Percentiles rank a stretch among this genome's conserved stretches.
These are phyloP conservation scores for Zoroaster sp. DNA, from an alignment of 53 echinoderm and acorn worm species.

Conservation along the genomic window DNA sequence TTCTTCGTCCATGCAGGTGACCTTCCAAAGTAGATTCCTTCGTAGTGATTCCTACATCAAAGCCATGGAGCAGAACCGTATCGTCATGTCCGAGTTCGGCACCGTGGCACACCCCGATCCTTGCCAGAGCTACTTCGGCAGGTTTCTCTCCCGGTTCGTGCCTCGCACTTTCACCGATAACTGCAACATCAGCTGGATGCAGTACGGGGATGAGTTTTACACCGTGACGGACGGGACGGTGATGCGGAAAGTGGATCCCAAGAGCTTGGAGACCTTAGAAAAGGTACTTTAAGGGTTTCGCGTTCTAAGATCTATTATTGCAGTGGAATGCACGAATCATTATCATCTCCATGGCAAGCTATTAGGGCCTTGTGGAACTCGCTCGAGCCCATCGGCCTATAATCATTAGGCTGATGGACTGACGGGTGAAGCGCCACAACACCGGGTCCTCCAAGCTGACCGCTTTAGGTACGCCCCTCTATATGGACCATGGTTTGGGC, in stretches of 20 bases:
- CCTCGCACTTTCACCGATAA: slow-evolving; percentile 60
- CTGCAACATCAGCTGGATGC: slow-evolving; percentile 77
- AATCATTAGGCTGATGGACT: no score
- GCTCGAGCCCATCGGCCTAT: no score
- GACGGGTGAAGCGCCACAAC: no score
- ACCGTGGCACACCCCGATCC: slow-evolving; percentile 81
- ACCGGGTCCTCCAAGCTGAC: no score
- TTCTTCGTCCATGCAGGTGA: slow-evolving; percentile 1
- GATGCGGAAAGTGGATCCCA: slow-evolving; percentile 62
- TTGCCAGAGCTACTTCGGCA: slow-evolving; percentile 77
- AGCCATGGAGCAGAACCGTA: slow-evolving; percentile 68
- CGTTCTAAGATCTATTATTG: no score
- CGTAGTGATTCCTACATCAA: slow-evolving; percentile 70
- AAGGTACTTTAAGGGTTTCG: no score
- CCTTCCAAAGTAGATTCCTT: slow-evolving; percentile 37
- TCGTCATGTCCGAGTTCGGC: slow-evolving; percentile 73
- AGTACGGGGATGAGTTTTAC: slow-evolving; percentile 75
- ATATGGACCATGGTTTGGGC: no score
- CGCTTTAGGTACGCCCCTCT: no score
- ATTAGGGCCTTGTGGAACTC: no score
- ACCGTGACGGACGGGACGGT: slow-evolving; percentile 62
- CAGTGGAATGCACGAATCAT: no score
- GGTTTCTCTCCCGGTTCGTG: slow-evolving; percentile 69
- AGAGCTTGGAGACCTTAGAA: slow-evolving; percentile 58
- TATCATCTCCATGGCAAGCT: no score